Evolutionary conservation across 2,797 vertebrate genomes (phyloP), one percentile per base, ranked within the genome.

Genomic region (Linurgus olivaceus): DNA sequence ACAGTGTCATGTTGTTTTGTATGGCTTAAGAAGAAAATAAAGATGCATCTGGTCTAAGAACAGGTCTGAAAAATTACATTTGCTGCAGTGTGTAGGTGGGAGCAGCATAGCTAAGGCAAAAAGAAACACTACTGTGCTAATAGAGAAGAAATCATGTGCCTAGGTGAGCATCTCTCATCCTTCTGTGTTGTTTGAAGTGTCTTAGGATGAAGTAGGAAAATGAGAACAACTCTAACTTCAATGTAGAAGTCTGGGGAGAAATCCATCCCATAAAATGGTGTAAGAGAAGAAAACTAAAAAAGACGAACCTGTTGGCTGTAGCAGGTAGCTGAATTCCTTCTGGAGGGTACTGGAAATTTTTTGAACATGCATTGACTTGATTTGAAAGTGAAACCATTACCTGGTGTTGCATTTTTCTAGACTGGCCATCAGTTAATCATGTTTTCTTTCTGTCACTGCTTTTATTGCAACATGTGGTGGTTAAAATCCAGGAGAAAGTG

Each of bases 1-100:
- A 20, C 0, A 0, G 15, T 84, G 35, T 88, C 4, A 0, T 45
- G 17, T 37, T 55, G 9, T 11, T 14, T 66, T 3, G 0, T 11
- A 1, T 19, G 9, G 23, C 35, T 55, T 74, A 50, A 57, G 61
- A 65, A 65, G 42, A 77, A 85, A 66, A 47, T n/a, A 23, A 52
- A 54, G 38, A 57, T 28, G 28, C 14, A 29, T 61, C 42, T 68
- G 17, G 23, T 93, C 33, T 38, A 78, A 86, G 29, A 73, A 40
- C 12, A 54, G 37, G 17, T 55, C 51, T 83, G 44, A n/a, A 84
- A 80, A 86, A 80, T 44, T 23, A 13, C 2, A 8, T 75, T 87
- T 83, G 14, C 33, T 59, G 38, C 8, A 44, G 16, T 15, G 5
- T 6, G 3, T 63, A 33, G 50, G 8, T 74, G 25, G 26, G 57